Evolutionary conservation across 1,140 invertebrate genomes (phyloP).

Genomic region (Rhizoglyphus robini): DNA sequence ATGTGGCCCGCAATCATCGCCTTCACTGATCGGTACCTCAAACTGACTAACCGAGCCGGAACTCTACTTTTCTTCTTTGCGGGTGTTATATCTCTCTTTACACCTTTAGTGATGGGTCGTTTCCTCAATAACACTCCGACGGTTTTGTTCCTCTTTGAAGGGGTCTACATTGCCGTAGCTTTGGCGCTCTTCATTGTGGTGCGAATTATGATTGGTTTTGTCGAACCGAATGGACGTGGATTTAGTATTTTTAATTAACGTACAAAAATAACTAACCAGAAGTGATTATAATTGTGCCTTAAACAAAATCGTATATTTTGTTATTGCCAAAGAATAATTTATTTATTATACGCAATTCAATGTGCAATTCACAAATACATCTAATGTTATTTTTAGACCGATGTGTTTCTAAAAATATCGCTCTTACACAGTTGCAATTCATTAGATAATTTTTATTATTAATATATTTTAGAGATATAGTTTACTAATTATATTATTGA

Average conservation of each 20-base stretch:
- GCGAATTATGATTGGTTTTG: not conserved
- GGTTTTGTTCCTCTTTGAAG: constrained; percentile 1
- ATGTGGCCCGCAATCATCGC: constrained; percentile 17
- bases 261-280: not conserved
- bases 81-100: not conserved
- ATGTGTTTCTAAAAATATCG: too few species aligned
- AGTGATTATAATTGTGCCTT: not conserved
- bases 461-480: too few species aligned
- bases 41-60: not conserved
- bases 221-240: not conserved
- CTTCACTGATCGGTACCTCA: constrained; percentile 6
- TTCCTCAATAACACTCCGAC: not conserved
- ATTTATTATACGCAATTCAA: too few species aligned
- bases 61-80: constrained; percentile 5
- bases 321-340: too few species aligned
- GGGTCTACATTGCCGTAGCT: not conserved
- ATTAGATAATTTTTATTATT: too few species aligned
- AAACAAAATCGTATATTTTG: too few species aligned
- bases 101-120: constrained; percentile 6
- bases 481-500: too few species aligned
- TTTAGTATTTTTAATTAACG: not conserved
- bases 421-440: too few species aligned
- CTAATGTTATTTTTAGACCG: too few species aligned
- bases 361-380: too few species aligned
- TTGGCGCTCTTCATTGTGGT: constrained; percentile 7